Conservation (phyloP, 2,888 invertebrate species). For the Protonemura montana region DNA sequence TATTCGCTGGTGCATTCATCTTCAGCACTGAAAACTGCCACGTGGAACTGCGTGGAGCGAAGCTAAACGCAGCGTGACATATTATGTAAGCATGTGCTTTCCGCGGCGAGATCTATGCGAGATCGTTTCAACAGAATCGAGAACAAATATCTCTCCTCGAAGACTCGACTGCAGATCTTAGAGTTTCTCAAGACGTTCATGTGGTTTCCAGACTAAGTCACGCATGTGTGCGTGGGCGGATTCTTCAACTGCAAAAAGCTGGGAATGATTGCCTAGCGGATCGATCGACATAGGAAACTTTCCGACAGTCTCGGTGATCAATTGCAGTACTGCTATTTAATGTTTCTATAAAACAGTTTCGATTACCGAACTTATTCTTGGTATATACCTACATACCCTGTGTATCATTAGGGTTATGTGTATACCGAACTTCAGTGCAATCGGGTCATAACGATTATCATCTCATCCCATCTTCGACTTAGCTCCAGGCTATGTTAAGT, state of each 20-base stretch:
- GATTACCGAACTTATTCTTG: no score
- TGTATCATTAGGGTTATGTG: no score
- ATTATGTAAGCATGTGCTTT: background rate
- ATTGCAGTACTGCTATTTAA: background rate
- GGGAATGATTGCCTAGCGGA: background rate
- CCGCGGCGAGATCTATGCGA: background rate
- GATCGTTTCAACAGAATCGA: background rate
- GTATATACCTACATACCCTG: no score
- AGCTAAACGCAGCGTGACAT: background rate
- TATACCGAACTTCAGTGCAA: no score
- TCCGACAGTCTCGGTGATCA: background rate
- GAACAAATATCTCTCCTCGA: background rate
- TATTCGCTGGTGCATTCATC: constrained; percentile 25
- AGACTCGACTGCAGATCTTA: background rate
- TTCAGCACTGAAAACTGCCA: background rate
- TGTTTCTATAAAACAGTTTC: no score
- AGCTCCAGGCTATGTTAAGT: no score
- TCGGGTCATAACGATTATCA: no score
- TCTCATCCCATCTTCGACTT: no score
- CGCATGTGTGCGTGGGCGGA: background rate
- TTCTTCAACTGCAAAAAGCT: background rate
- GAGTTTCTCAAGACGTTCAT: background rate
- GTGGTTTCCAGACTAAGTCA: background rate
- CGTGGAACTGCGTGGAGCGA: background rate
- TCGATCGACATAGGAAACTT: background rate